A percentile compares a stretch with the other conserved stretches of the same genome.
phyloP scores from a whole-genome alignment of 2,113 vertebrate species.

The Colaptes auratus region DNA sequence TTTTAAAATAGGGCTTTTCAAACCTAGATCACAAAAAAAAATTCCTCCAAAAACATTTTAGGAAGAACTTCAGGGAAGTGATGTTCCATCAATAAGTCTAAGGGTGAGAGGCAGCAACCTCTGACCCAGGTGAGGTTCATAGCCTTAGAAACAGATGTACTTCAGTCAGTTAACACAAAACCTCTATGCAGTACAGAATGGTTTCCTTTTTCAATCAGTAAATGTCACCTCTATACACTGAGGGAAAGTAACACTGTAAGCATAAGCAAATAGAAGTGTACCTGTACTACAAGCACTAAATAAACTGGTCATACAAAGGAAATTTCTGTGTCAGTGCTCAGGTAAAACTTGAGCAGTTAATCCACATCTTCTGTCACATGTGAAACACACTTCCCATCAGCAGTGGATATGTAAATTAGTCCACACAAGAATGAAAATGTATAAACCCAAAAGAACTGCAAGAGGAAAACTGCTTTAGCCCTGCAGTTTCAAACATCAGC shows the following conservation, averaged over 20 bases:
- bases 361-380: background rate
- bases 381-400: background rate
- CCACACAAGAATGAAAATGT: background rate
- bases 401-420: background rate
- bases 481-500: background rate
- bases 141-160: background rate
- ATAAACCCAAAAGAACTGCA: background rate
- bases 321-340: background rate
- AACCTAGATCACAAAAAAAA: background rate
- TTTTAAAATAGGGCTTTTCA: background rate
- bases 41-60: background rate
- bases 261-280: background rate
- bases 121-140: background rate
- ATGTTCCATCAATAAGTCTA: background rate
- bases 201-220: background rate
- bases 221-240: background rate
- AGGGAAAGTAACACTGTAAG: background rate
- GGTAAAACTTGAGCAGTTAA: background rate
- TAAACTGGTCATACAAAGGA: background rate
- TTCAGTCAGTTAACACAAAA: background rate
- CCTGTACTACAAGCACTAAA: background rate
- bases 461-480: background rate
- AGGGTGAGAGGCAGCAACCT: background rate
- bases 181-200: background rate
- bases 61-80: background rate